phyloP scores from a whole-genome alignment of 2,888 invertebrate genomes.

The Habroteleia sp. region DNA sequence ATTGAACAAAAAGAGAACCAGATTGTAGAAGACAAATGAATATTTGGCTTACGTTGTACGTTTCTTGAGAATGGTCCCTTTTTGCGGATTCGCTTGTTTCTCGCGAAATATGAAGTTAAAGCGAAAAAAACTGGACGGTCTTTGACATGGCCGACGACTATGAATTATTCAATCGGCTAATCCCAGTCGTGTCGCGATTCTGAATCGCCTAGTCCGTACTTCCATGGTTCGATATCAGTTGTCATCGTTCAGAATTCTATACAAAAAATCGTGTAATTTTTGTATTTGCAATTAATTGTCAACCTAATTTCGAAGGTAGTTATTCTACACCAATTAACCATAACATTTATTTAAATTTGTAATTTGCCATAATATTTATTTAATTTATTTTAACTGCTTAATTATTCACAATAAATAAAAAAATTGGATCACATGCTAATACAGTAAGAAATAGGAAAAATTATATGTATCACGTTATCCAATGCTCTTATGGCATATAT shows the following conservation, averaged over 20 bases:
- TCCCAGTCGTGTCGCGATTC: slow-evolving; percentile 77
- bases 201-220: slow-evolving; percentile 69
- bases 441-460: no score
- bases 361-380: no score
- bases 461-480: no score
- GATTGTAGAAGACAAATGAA: slow-evolving; percentile 41
- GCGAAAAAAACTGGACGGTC: slow-evolving; percentile 64
- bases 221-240: slow-evolving; percentile 32
- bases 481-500: no score
- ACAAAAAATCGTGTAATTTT: slow-evolving; percentile 27
- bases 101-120: slow-evolving; percentile 61
- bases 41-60: slow-evolving; percentile 24
- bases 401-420: no score
- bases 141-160: slow-evolving; percentile 78
- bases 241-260: slow-evolving; percentile 46
- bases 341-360: no score
- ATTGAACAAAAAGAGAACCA: slow-evolving; percentile 7
- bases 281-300: no score
- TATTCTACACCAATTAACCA: no score
- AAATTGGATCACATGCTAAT: no score
- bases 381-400: no score
- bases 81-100: slow-evolving; percentile 27
- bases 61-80: slow-evolving; percentile 18
- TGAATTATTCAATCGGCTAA: slow-evolving; percentile 79
- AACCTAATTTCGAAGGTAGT: no score